Percentiles rank a stretch among this genome's conserved stretches.
Conservation (phyloP, 2,113 vertebrate species). For the Catharus fuscescens region DNA sequence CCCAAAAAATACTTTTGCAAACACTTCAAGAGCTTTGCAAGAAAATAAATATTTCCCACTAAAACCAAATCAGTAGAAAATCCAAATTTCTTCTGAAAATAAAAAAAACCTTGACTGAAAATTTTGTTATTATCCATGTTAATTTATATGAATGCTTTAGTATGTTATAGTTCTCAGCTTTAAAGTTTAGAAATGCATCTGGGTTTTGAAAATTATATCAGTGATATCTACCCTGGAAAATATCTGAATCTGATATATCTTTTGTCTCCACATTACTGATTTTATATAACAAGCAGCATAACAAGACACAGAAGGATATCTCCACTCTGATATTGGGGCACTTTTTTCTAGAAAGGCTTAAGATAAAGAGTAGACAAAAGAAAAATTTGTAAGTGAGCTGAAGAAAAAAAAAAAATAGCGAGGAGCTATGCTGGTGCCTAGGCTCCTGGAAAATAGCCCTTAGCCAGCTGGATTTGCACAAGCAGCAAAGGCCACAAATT, state of each 20-base stretch:
- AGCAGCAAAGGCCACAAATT: neutral
- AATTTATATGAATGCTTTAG: neutral
- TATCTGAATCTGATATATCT: neutral
- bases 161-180: neutral
- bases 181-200: neutral
- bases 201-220: neutral
- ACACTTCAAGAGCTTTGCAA: neutral
- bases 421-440: neutral
- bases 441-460: neutral
- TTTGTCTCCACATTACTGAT: neutral
- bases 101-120: neutral
- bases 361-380: neutral
- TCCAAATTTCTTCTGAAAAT: neutral
- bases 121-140: neutral
- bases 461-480: neutral
- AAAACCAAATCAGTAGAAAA: neutral
- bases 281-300: neutral
- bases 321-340: neutral
- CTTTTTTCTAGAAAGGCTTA: neutral
- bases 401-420: neutral
- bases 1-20: neutral
- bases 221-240: neutral
- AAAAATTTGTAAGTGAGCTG: neutral
- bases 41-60: neutral
- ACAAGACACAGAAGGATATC: neutral